Base-by-base conservation (phyloP, 2,113 vertebrate genomes). In the Xyliphius kryptos region DNA sequence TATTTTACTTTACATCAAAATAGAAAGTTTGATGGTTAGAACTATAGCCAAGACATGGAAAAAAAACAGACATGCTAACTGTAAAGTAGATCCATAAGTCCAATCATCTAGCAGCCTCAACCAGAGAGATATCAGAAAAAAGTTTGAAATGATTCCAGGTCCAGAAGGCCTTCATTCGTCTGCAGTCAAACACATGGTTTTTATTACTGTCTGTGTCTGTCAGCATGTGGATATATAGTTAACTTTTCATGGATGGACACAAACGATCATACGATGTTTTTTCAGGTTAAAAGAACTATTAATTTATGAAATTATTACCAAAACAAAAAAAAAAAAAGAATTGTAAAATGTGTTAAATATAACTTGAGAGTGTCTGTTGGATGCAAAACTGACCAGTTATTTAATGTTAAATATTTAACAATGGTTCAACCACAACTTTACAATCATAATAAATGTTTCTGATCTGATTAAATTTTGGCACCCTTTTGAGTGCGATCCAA, bases 171-270 rank as follows among this genome's bases (percentile, higher is more conserved):
- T 22, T 59, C 65, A 75, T 51, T 43, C 63, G 70, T 67, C 61
- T 66, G 44, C 26, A 60, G 22, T 55, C 63, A 17, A 65, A 40
- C 72, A 73, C 57, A 16, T 70, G 72, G 16, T 26, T 32, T 32
- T 14, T 16, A 40, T 73, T 68, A 68, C 65, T 5, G 3, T 67
- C 52, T 57, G 58, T 70, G 61, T 60, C 51, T 8, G 16, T 37
- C 48, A 47, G 53, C 43, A 36, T 26, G 19, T 9, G 14, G 32
- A 47, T 51, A 47, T 36, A 56, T 60, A 26, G n/a, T n/a, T 14
- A 13, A 7, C 3, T 59, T 58, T 67, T 12, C 51, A 43, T 41
- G 36, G 17, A 47, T 53, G 36, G 19, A 5, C 12, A 54, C 48
- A 61, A 7, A 57, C 22, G 43, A 36, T 9, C 1, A 12, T 19